phyloP scores from a whole-genome alignment of 2,888 invertebrate genomes.

The Nineta flava region DNA sequence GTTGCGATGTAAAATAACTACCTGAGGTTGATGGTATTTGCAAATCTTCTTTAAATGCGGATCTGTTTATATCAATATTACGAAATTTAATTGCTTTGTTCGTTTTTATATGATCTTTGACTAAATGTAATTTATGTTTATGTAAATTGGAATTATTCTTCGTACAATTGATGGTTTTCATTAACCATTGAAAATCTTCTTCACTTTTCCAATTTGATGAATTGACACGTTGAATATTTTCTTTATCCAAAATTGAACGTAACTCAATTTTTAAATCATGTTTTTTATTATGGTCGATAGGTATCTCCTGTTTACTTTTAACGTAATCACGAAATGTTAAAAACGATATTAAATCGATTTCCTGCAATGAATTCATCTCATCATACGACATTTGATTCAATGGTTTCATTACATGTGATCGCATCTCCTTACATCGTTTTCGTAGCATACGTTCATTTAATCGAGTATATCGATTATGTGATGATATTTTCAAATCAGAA shows the following conservation, averaged over 20 bases:
- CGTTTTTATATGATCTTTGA: no score
- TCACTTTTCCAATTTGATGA: background rate
- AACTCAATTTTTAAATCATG: background rate
- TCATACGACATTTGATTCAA: background rate
- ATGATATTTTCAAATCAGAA: background rate
- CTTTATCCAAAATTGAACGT: background rate
- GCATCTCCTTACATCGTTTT: background rate
- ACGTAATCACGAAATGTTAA: background rate
- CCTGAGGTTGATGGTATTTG: background rate
- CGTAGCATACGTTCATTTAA: background rate
- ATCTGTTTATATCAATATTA: background rate
- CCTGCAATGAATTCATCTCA: background rate
- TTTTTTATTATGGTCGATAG: background rate
- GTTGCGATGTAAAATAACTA: background rate
- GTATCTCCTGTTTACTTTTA: background rate
- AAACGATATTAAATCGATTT: background rate
- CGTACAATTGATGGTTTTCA: background rate
- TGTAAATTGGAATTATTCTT: background rate
- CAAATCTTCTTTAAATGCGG: background rate
- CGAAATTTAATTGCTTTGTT: background rate
- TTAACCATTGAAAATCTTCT: background rate
- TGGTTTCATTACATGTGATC: background rate
- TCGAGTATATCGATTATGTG: background rate
- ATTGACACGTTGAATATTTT: background rate
- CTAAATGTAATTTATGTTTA: no score